Conservation (phyloP, 2,797 vertebrate species). For the Chiropotes sagulatus region DNA sequence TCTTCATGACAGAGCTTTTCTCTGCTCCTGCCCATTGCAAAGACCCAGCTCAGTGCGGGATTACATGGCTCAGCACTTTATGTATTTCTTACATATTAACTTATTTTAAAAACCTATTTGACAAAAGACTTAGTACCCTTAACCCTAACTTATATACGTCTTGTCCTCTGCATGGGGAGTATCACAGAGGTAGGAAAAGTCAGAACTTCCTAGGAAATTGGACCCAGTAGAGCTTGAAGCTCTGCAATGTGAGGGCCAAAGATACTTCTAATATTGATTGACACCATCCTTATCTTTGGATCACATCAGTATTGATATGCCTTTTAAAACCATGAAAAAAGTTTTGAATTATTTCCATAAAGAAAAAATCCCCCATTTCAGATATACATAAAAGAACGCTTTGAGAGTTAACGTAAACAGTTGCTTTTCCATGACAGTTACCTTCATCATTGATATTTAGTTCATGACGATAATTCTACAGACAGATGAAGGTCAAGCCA, state of each 20-base stretch:
- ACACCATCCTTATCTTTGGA: not conserved
- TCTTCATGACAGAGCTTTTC: not conserved
- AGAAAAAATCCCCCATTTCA: not conserved
- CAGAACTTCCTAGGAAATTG: not conserved
- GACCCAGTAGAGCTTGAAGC: not conserved
- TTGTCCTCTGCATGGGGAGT: not conserved
- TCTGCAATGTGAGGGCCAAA: not conserved
- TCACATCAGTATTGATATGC: not conserved
- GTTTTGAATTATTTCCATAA: not conserved
- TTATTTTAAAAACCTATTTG: not conserved
- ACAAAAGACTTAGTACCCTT: not conserved
- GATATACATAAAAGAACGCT: slow-evolving; percentile 26
- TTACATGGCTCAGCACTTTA: not conserved
- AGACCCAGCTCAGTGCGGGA: not conserved
- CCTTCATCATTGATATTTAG: slow-evolving; percentile 58
- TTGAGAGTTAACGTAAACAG: slow-evolving; percentile 36
- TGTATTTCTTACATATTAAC: not conserved
- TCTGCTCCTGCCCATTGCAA: not conserved
- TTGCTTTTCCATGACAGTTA: slow-evolving; percentile 38
- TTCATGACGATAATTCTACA: slow-evolving; percentile 47
- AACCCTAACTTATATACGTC: not conserved
- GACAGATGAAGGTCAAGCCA: slow-evolving; percentile 70
- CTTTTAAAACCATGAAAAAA: slow-evolving; percentile 37
- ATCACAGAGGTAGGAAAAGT: not conserved
- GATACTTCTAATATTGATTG: not conserved